Percentiles rank a stretch among this genome's conserved stretches.
These are phyloP conservation scores for Falco punctatus DNA, from an alignment of 2,113 vertebrate genomes.

Conservation along the genomic window DNA sequence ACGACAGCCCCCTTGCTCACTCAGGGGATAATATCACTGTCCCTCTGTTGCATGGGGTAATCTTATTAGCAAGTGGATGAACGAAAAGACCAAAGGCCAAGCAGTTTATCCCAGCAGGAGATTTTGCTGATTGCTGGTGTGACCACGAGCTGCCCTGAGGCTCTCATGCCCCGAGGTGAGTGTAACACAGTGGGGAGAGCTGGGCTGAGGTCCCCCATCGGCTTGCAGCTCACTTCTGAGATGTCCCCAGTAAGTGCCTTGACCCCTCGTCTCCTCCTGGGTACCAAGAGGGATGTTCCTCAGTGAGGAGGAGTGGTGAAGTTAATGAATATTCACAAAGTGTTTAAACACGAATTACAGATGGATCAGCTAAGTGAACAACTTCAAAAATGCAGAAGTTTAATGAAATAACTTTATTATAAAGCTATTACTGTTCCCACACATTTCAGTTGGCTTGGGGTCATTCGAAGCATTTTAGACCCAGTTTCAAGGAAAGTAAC, in stretches of 20 bases:
- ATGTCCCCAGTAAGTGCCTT: fast-evolving
- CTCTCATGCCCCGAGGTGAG: fast-evolving
- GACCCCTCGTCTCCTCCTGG: not conserved
- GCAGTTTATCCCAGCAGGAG: not conserved
- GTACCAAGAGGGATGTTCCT: not conserved
- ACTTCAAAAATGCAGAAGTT: not conserved
- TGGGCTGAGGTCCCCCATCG: not conserved
- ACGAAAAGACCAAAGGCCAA: not conserved
- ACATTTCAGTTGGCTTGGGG: not conserved
- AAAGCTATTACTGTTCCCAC: fast-evolving
- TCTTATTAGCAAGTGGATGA: not conserved
- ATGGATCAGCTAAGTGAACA: not conserved
- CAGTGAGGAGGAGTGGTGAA: not conserved
- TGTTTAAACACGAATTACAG: not conserved
- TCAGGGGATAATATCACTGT: not conserved
- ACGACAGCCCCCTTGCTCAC: not conserved
- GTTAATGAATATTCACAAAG: not conserved
- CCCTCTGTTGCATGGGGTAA: not conserved
- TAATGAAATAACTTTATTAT: not conserved
- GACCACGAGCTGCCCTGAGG: not conserved
- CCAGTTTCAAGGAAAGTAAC: not conserved
- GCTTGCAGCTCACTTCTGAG: not conserved
- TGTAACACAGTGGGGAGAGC: no score
- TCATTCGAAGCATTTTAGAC: not conserved
- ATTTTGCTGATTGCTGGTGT: not conserved